Evolutionary conservation across 2,113 vertebrate genomes (phyloP), one percentile per base, ranked within the genome.

Genomic region (Suncus etruscus): DNA sequence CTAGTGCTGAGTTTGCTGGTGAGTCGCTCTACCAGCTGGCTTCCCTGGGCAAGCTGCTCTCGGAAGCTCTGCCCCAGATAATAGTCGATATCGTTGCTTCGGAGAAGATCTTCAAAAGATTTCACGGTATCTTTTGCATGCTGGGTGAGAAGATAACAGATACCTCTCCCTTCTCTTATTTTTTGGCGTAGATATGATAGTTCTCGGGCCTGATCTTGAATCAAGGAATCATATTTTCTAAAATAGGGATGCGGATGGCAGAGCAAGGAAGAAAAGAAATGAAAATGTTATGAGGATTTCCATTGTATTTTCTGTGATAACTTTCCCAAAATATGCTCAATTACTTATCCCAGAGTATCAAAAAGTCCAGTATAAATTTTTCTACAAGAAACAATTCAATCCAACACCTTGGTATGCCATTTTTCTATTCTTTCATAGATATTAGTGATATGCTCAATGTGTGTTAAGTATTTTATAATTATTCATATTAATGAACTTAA

Each of bases 161-260:
- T 93, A 0, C 98, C 97, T 0, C 97, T 97, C 1, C 98, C 98
- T 94, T 99, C 98, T 31, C 98, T 96, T 96, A 99, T 97, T 8
- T 95, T 97, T 97, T 99, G 99, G 14, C 99, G 98, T 68, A 99
- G 96, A 89, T 98, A 98, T 9, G 98, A 99, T 12, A 99, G 98
- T 94, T 99, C 99, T 45, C 98, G 97, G 84, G 99, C 99, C 97
- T 99, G 99, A 0, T 98, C 97, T 94, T 99, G 98, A 97, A 99
- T 98, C 97, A 99, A 96, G 0, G 98, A 97, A 94, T 99, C 97
- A 0, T 99, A 99, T 85, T 98, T 99, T 93, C 99, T 99, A 94
- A 47, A 1, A 18, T 3, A 77, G 61, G 61, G 27, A 83, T 77
- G 68, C 39, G 29, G n/a, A 86, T 32, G 25, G 18, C 54, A 61